These are phyloP conservation scores for Alloplasta piceator DNA, from an alignment of 2,888 invertebrate genomes.

Conservation along the genomic window DNA sequence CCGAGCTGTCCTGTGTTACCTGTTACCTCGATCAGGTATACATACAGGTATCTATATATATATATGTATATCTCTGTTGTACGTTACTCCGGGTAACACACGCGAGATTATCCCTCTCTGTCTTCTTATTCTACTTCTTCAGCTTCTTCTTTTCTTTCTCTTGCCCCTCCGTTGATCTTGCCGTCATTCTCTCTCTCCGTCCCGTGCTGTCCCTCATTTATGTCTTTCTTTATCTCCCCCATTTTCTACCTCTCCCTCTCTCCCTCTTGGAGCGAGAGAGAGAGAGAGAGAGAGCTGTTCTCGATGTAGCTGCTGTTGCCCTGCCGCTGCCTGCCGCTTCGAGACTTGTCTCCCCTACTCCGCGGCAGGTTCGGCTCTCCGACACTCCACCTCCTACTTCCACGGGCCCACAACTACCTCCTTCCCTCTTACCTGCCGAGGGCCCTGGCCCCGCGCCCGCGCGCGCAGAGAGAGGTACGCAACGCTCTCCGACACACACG, in stretches of 20 bases:
- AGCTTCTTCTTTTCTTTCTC: conserved; percentile 23
- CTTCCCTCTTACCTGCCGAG: conserved; percentile 76
- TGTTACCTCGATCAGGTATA: conserved; percentile 60
- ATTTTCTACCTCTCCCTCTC: conserved; percentile 39
- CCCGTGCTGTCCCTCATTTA: conserved; percentile 52
- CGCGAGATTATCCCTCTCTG: conserved; percentile 60
- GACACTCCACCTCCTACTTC: conserved; percentile 77
- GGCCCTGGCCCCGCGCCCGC: conserved; percentile 70
- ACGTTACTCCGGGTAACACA: conserved; percentile 59
- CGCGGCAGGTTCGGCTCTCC: conserved; percentile 66
- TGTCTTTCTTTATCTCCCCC: conserved; percentile 55
- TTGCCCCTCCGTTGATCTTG: conserved; percentile 1
- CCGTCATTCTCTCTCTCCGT: conserved; percentile 43
- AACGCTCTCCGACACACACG: conserved; percentile 75
- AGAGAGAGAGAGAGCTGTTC: conserved; percentile 49
- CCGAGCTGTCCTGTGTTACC: conserved; percentile 61
- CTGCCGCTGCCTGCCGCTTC: conserved; percentile 51
- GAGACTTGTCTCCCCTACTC: conserved; percentile 62
- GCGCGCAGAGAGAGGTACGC: conserved; percentile 67
- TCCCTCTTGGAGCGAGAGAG: conserved; percentile 4
- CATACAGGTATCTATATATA: conserved; percentile 9
- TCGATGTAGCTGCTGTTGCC: conserved; percentile 60
- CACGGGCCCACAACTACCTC: conserved; percentile 76
- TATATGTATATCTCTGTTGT: conserved; percentile 59
- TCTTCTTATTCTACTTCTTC: conserved; percentile 35